These are phyloP conservation scores for Heteromyza rotundicornis DNA, from an alignment of 2,888 invertebrate genomes.

Conservation along the genomic window DNA sequence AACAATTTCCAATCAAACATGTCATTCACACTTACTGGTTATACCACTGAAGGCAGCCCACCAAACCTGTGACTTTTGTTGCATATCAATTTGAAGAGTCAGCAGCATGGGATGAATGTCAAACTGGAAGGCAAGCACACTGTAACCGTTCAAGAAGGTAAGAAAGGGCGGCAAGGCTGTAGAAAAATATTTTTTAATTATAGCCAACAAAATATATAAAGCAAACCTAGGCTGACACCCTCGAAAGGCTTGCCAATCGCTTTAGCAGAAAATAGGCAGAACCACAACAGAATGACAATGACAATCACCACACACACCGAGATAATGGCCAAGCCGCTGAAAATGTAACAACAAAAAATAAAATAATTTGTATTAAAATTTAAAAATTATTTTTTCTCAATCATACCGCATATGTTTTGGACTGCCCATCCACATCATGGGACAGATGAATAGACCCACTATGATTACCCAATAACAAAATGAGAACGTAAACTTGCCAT, in stretches of 20 bases:
- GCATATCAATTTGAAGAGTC: slow-evolving; percentile 93
- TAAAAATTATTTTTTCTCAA: neutral
- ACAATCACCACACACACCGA: slow-evolving; percentile 71
- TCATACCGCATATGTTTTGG: slow-evolving; percentile 89
- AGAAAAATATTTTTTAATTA: slow-evolving; percentile 26
- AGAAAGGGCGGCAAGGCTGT: slow-evolving; percentile 62
- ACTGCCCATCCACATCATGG: slow-evolving; percentile 86
- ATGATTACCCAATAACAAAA: slow-evolving; percentile 86
- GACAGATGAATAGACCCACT: slow-evolving; percentile 76
- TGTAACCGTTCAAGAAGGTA: slow-evolving; percentile 70
- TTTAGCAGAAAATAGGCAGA: slow-evolving; percentile 66
- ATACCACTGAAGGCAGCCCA: slow-evolving; percentile 76
- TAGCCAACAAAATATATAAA: neutral
- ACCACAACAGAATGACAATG: slow-evolving; percentile 72
- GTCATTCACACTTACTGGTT: slow-evolving; percentile 67
- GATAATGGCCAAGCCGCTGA: slow-evolving; percentile 65
- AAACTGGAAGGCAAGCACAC: slow-evolving; percentile 75
- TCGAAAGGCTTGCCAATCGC: slow-evolving; percentile 58
- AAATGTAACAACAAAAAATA: too few species aligned
- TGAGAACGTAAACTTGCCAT: slow-evolving; percentile 70
- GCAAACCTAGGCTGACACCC: slow-evolving; percentile 49
- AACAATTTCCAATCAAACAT: neutral
- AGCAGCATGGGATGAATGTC: slow-evolving; percentile 85
- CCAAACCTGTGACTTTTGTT: slow-evolving; percentile 74
- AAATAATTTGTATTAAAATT: neutral